Conservation (phyloP, 1,140 invertebrate species). For the Caenorhabditis inopinata region DNA sequence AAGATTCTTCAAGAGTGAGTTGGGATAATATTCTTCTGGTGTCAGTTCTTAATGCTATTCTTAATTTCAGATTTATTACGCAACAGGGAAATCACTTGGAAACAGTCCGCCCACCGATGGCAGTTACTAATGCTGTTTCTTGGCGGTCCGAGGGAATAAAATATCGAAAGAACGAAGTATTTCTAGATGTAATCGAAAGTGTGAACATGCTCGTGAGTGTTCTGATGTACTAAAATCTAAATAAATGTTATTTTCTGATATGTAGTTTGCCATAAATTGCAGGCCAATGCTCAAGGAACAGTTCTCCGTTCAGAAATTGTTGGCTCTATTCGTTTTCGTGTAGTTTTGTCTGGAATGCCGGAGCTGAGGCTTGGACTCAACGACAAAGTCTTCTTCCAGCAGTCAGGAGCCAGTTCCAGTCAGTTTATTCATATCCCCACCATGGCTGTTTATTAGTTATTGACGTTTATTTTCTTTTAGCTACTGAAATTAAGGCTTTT, state of each 20-base stretch:
- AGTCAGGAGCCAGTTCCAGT: slow-evolving; percentile 48
- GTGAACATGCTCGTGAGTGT: slow-evolving; percentile 82
- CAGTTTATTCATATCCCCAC: too few species aligned
- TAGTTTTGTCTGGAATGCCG: slow-evolving; percentile 99
- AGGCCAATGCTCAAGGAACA: slow-evolving; percentile 95
- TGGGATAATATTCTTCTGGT: too few species aligned
- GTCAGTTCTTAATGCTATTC: neutral
- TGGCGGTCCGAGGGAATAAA: slow-evolving; percentile 99
- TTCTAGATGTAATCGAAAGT: slow-evolving; percentile 98
- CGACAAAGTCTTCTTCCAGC: slow-evolving; percentile 89
- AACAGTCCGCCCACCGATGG: slow-evolving; percentile 87
- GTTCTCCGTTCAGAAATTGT: slow-evolving; percentile 97
- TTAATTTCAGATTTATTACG: slow-evolving; percentile 73
- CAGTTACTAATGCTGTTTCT: slow-evolving; percentile 99
- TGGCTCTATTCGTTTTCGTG: slow-evolving; percentile 97
- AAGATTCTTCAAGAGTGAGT: slow-evolving; percentile 93
- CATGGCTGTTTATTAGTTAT: too few species aligned
- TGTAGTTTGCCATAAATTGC: neutral
- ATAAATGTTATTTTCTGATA: neutral
- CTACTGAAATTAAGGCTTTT: too few species aligned
- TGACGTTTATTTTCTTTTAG: too few species aligned
- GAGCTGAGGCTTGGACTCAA: slow-evolving; percentile 95
- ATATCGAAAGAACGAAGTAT: slow-evolving; percentile 99
- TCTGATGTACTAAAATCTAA: neutral
- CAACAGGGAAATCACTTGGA: slow-evolving; percentile 98